phyloP scores from a whole-genome alignment of 2,113 vertebrate genomes.

The Thamnophis sirtalis region DNA sequence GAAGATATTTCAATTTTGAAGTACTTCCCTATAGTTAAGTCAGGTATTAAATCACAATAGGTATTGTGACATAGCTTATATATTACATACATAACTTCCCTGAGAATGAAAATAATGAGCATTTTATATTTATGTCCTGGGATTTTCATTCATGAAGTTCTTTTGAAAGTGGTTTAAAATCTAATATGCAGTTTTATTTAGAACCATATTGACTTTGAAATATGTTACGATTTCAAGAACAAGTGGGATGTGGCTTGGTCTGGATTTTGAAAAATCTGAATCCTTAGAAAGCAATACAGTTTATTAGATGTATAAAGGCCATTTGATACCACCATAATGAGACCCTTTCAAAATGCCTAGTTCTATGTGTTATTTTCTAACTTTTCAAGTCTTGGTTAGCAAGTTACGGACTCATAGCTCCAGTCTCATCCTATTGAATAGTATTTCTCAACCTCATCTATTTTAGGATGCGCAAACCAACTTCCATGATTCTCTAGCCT shows the following conservation, averaged over 20 bases:
- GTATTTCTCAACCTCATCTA: not conserved
- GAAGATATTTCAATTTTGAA: not conserved
- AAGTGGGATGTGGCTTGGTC: not conserved
- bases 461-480: not conserved
- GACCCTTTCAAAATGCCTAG: not conserved
- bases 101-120: not conserved
- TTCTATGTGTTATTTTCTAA: not conserved
- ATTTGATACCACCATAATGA: not conserved
- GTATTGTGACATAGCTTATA: not conserved
- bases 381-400: not conserved
- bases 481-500: not conserved
- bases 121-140: not conserved
- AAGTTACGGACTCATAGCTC: not conserved
- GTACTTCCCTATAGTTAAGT: not conserved
- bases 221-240: not conserved
- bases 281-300: not conserved
- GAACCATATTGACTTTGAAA: not conserved
- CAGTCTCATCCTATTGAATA: not conserved
- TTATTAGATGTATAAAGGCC: not conserved
- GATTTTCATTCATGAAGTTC: not conserved
- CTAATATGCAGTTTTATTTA: not conserved
- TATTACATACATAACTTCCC: not conserved
- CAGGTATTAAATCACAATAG: not conserved
- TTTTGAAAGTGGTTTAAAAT: not conserved
- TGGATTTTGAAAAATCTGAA: not conserved